Evolutionary conservation across 2,113 vertebrate species (phyloP).

Genomic region (Halcyon senegalensis): DNA sequence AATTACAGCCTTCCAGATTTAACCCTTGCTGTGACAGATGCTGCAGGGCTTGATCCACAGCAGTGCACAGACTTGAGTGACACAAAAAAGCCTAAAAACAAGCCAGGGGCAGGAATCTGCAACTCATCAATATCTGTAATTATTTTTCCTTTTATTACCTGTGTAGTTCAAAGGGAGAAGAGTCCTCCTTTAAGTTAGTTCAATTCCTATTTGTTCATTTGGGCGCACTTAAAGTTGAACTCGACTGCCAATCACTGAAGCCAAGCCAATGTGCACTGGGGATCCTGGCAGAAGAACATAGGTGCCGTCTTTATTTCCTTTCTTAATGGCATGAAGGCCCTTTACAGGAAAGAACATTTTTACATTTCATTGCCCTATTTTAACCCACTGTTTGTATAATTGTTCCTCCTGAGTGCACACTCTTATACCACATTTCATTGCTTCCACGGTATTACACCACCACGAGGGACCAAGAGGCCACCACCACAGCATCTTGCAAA

Average conservation of each 20-base stretch:
- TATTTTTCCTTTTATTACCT: not conserved
- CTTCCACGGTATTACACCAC: not conserved
- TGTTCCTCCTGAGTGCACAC: not conserved
- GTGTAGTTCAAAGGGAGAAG: not conserved
- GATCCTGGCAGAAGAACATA: not conserved
- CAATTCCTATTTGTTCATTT: not conserved
- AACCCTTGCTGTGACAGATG: not conserved
- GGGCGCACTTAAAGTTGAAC: not conserved
- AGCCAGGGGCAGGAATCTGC: not conserved
- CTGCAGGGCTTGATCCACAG: not conserved
- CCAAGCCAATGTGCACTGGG: not conserved
- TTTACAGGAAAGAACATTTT: not conserved
- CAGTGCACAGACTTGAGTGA: not conserved
- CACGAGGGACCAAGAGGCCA: not conserved
- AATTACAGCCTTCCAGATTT: not conserved
- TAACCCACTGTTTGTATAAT: not conserved
- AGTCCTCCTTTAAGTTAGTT: not conserved
- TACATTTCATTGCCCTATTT: not conserved
- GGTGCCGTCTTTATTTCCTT: not conserved
- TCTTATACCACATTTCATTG: not conserved
- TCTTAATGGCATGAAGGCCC: not conserved
- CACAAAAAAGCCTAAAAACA: not conserved
- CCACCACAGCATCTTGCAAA: fast-evolving
- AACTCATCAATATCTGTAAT: not conserved
- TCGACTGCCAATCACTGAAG: not conserved